Evolutionary conservation across 2,113 vertebrate genomes (phyloP), one percentile per base, ranked within the genome.

Genomic region (Oreotragus oreotragus): DNA sequence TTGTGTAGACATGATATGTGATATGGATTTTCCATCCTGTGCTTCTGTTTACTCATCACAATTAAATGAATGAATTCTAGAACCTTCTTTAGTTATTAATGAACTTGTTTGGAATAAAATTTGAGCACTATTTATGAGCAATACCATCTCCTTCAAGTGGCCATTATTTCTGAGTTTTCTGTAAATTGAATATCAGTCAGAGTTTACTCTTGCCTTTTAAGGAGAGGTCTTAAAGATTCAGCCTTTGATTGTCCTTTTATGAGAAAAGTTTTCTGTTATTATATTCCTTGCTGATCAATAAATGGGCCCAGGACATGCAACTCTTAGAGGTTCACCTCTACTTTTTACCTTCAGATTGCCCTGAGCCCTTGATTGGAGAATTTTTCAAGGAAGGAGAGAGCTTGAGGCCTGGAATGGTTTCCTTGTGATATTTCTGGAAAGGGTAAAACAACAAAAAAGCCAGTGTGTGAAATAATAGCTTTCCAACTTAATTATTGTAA

Each of bases 171-270:
- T 43, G 36, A 90, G 36, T 83, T 96, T 80, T 51, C 39, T 83
- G n/a, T 80, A 84, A 90, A 49, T 19, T 28, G 21, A 62, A 60
- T 94, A 28, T 85, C 19, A 23, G 9, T 33, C 7, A 81, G 64
- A 88, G n/a, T 58, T 85, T 64, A 64, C 5, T 80, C 60, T 90
- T 95, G 77, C n/a, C 39, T 89, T 97, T 81, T 83, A 93, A 91
- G 19, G 33, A 51, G 14, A 91, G 15, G 0, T 36, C 33, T 84
- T 51, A 17, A 17, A 45, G 49, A 12, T 15, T 81, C 14, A 47
- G 27, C 17, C 39, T 93, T 97, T 87, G 57, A 7, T 53, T 92
- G 7, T 36, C 45, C 39, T 90, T 96, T 83, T 36, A 47, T 27
- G 36, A 57, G 51, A 70, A 87, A 92, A 84, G 0, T 25, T 89